Evolutionary conservation across 2,797 vertebrate genomes (phyloP), one percentile per base, ranked within the genome.

Genomic region (Hirundo rustica): DNA sequence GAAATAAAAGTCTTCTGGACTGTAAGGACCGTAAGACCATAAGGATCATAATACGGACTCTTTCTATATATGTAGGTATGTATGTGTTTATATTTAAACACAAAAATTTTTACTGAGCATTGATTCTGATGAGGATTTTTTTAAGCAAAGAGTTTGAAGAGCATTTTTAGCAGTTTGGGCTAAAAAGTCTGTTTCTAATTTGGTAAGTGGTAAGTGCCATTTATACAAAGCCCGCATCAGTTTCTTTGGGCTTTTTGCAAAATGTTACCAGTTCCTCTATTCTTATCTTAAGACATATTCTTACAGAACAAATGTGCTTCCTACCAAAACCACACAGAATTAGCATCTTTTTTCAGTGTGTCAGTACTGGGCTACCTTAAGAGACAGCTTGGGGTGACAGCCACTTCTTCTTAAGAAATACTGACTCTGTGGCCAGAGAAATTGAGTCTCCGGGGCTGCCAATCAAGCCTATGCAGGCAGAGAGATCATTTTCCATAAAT

Each of bases 181-280:
- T 86, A 32, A 62, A 89, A 93, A 58, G 34, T 64, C 70, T 93
- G 65, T 81, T 95, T 91, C 58, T 81, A 45, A 78, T 92, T 92
- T 80, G 40, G 21, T 38, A 38, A 84, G 51, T 75, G 26, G 6
- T 72, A 75, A 54, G 14, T 73, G 55, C 40, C 54, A 20, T 77
- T 88, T 85, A 55, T 38, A 22, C 40, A 76, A 62, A 91, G 47
- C 15, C 45, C 18, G 26, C 21, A 60, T 45, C 32, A 23, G 36
- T 68, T 50, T 4, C 44, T 76, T 90, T 58, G 47, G 29, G 32
- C 17, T 78, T 94, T 92, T 84, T 81, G 72, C 53, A 32, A 60
- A 61, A 34, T 61, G 44, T 61, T 55, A 53, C 23, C 65, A 85
- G 40, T 57, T 54, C 44, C 44, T 86, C 50, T 88, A 1, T 50